Evolutionary conservation across 2,797 vertebrate genomes (phyloP).

Genomic region (Centroberyx gerrardi): DNA sequence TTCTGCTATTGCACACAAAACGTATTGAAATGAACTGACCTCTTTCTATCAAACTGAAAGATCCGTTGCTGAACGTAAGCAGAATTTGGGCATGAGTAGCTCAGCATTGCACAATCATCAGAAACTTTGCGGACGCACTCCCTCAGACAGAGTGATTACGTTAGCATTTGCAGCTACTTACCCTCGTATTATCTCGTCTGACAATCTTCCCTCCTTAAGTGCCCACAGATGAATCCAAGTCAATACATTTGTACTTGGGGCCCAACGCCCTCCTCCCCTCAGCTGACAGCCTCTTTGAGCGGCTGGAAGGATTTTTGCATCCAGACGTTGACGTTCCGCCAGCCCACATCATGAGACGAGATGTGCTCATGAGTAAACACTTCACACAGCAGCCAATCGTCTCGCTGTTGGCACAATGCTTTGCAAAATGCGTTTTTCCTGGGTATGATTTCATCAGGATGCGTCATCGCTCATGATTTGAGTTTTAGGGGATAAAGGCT

Average conservation of each 20-base stretch:
- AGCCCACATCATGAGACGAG: constrained; percentile 16
- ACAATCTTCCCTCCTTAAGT: background rate
- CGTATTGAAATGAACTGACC: background rate
- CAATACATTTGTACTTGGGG: background rate
- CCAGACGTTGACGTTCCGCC: constrained; percentile 18
- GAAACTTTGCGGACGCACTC: background rate
- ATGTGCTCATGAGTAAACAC: constrained; percentile 36
- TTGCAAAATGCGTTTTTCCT: background rate
- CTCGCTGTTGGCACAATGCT: constrained; percentile 5
- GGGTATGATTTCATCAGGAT: background rate
- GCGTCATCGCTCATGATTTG: background rate
- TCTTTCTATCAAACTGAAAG: background rate
- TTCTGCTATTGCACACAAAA: constrained; percentile 7
- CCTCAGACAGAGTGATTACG: background rate
- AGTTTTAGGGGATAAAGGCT: background rate
- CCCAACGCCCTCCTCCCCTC: background rate
- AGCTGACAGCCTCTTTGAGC: constrained; percentile 1
- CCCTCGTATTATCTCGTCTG: constrained; percentile 15
- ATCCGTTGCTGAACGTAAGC: background rate
- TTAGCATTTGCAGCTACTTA: constrained; percentile 24
- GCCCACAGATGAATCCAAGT: constrained; percentile 2
- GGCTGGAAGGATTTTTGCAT: constrained; percentile 29
- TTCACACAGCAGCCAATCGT: constrained; percentile 10
- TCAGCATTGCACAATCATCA: constrained; percentile 7
- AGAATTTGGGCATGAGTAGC: constrained; percentile 7